Evolutionary conservation across 2,888 invertebrate species (phyloP).

Genomic region (Archips xylosteana): DNA sequence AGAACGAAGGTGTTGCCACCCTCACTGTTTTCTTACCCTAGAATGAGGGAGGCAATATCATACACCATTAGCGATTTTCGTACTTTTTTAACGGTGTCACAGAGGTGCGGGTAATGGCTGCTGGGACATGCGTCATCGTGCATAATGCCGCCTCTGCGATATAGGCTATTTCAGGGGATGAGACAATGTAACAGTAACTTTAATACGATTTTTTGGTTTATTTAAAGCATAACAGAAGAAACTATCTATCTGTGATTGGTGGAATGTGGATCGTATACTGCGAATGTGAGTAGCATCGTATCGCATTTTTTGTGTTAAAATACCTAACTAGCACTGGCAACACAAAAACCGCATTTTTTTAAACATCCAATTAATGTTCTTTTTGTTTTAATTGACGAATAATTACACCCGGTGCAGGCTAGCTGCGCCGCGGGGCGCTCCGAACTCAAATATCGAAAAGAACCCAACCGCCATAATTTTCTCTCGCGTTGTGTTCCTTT

Average conservation of each 20-base stretch:
- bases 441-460: slow-evolving; percentile 71
- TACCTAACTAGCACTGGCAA: slow-evolving; percentile 6
- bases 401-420: slow-evolving; percentile 61
- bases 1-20: slow-evolving; percentile 80
- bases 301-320: slow-evolving; percentile 11
- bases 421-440: slow-evolving; percentile 66
- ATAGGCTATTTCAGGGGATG: slow-evolving; percentile 6
- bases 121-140: slow-evolving; percentile 36
- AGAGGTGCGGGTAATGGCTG: slow-evolving; percentile 53
- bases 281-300: neutral
- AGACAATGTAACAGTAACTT: slow-evolving; percentile 8
- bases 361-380: slow-evolving; percentile 59
- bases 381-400: slow-evolving; percentile 76
- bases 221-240: neutral
- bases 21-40: slow-evolving; percentile 80
- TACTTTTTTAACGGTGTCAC: slow-evolving; percentile 85
- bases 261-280: neutral
- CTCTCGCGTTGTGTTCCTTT: slow-evolving; percentile 76
- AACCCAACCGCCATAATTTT: slow-evolving; percentile 77
- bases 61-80: slow-evolving; percentile 86
- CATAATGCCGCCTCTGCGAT: slow-evolving; percentile 13
- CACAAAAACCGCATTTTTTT: slow-evolving; percentile 37
- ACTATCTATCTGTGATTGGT: neutral
- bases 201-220: slow-evolving; percentile 7
- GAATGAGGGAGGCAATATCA: slow-evolving; percentile 86